Conservation (phyloP, 2,113 vertebrate species). For the Pachypanchax playfairii region DNA sequence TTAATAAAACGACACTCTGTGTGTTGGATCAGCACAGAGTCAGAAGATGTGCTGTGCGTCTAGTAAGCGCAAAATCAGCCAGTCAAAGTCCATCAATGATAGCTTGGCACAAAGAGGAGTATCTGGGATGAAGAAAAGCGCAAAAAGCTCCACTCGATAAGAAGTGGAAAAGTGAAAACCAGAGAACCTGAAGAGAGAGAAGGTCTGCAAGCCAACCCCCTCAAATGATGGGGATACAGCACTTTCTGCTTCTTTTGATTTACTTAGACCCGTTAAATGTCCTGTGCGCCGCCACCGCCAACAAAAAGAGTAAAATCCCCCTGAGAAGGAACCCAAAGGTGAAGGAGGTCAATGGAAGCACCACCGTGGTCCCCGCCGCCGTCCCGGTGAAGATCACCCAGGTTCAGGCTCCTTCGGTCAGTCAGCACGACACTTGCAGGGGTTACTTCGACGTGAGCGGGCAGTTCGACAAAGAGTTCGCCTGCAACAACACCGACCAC, state of each 20-base stretch:
- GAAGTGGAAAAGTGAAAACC: slow-evolving; percentile 41
- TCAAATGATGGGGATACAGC: slow-evolving; percentile 81
- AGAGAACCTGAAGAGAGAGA: slow-evolving; percentile 34
- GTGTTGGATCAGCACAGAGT: background rate
- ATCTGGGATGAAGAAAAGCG: slow-evolving; percentile 48
- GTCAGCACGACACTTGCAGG: slow-evolving; percentile 89
- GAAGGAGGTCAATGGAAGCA: slow-evolving; percentile 77
- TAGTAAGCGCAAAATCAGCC: slow-evolving; percentile 7
- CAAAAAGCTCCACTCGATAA: slow-evolving; percentile 54
- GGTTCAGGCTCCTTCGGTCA: slow-evolving; percentile 74
- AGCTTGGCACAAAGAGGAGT: slow-evolving; percentile 30
- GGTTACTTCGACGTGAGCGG: slow-evolving; percentile 99
- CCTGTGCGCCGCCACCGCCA: slow-evolving; percentile 64
- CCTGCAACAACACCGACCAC: slow-evolving; percentile 97
- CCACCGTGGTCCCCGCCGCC: slow-evolving; percentile 66
- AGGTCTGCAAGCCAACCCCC: slow-evolving; percentile 36
- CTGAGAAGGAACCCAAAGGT: slow-evolving; percentile 65
- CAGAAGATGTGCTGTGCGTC: slow-evolving; percentile 39
- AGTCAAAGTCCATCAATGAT: slow-evolving; percentile 29
- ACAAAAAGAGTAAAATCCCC: slow-evolving; percentile 70
- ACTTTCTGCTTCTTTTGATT: slow-evolving; percentile 80
- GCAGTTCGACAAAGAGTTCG: slow-evolving; percentile 96
- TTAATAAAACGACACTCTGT: background rate
- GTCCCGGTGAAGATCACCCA: slow-evolving; percentile 68
- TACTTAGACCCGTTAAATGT: slow-evolving; percentile 80